A percentile compares a stretch with the other conserved stretches of the same genome.
These are phyloP conservation scores for Metacarcinus magister DNA, from an alignment of 2,888 invertebrate species.

Conservation along the genomic window DNA sequence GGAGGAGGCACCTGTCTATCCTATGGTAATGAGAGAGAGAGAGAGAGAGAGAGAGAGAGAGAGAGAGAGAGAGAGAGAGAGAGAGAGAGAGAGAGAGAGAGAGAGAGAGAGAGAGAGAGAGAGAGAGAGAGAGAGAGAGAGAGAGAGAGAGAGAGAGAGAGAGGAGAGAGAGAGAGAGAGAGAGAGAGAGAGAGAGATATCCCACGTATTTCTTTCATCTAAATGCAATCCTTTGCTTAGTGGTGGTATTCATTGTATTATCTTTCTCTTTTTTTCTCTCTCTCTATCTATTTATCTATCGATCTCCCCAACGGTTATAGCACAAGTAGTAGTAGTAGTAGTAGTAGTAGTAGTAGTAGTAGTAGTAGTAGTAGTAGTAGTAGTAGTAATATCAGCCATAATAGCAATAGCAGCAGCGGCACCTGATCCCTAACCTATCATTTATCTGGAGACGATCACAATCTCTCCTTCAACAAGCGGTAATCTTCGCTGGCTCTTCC, in stretches of 20 bases:
- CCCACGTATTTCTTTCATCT: not conserved
- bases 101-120: not conserved
- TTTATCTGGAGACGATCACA: not conserved
- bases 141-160: not conserved
- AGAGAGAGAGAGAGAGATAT: not conserved
- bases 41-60: not conserved
- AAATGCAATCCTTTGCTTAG: not conserved
- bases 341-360: conserved; percentile 36
- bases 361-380: conserved; percentile 36
- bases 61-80: not conserved
- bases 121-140: conserved; percentile 26
- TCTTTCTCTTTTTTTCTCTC: not conserved
- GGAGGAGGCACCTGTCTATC: too few relatives aligned
- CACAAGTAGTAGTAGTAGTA: not conserved
- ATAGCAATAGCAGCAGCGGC: not conserved
- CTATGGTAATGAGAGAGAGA: not conserved
- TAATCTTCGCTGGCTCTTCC: not conserved
- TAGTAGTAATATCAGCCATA: not conserved
- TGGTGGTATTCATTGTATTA: not conserved
- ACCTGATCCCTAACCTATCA: too few relatives aligned
- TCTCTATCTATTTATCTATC: not conserved
- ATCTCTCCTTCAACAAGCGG: not conserved
- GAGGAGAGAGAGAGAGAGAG: not conserved
- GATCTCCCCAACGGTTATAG: not conserved
- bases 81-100: conserved; percentile 2